Base-by-base conservation (phyloP, 2,888 invertebrate species). In the Emesis furor region DNA sequence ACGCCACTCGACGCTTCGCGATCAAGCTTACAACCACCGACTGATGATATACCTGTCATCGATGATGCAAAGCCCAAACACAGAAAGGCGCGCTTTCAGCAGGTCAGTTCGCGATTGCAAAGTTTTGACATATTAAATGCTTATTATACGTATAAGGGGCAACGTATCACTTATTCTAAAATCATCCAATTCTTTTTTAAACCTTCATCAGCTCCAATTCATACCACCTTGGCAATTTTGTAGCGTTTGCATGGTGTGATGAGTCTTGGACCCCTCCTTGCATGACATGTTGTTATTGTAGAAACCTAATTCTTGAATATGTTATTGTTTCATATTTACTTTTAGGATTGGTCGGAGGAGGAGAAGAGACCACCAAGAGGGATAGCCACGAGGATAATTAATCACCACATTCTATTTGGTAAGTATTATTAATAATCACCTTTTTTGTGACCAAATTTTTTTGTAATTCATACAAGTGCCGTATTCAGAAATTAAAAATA, bases 31-130 rank as follows among this genome's bases (percentile, higher is more conserved):
- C 92, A 95, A 91, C 94, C 95, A 93, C 92, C 92, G 89, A 88
- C 94, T 87, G 92, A 96, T 88, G 93, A 95, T 89, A 88, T 95
- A 91, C 91, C 95, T 87, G 88, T 94, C 95, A 89, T 91, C 81
- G 95, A 96, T 88, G 96, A 96, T 90, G 89, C 94, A 92, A 96
- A 95, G 95, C 98, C 98, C 92, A 98, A 98, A 95, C 98, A 98
- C 95, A 98, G 98, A 92, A 98, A 98, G 97, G 98, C 98, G 89
- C 98, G 99, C 90, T 98, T 99, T 95, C 98, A 98, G 95, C 98
- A 98, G 97, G 98, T 98, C 94, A 95, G 95, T 87, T 87, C 76
- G 76, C 83, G 81, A 79, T 74, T 76, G 73, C 82, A 76, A 68
- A 55, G 80, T 82, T 75, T 83, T 65, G 73, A 77, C 30, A 24